Conservation (phyloP, 1,140 invertebrate genomes). For the Lethrus apterus region DNA sequence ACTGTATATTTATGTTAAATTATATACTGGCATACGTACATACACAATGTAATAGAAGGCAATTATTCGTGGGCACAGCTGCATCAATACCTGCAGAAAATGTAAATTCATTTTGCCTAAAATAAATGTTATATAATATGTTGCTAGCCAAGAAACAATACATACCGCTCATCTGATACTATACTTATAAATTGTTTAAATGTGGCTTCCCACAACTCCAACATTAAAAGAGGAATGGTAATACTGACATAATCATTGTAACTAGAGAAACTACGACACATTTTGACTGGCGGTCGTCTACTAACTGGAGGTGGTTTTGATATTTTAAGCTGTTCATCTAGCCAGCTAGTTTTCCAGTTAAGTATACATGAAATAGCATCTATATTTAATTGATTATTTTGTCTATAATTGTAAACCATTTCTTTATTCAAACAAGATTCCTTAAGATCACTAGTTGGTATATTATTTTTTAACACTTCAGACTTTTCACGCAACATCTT, state of each 20-base stretch:
- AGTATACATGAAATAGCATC: too few species aligned
- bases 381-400: too few species aligned
- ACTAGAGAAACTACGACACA: conserved; percentile 16
- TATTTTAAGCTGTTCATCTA: conserved; percentile 19
- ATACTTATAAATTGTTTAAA: conserved; percentile 14
- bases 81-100: conserved; percentile 7
- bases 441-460: too few species aligned
- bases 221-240: conserved; percentile 16
- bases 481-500: too few species aligned
- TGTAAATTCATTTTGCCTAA: conserved; percentile 2
- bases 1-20: conserved; percentile 15
- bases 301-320: conserved; percentile 20
- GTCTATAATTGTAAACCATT: too few species aligned
- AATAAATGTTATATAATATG: conserved; percentile 7
- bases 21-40: conserved; percentile 13
- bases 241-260: conserved; percentile 21
- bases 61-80: conserved; percentile 2
- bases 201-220: conserved; percentile 22
- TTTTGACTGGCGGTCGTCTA: conserved; percentile 6
- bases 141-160: not conserved
- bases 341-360: conserved; percentile 20
- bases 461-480: too few species aligned
- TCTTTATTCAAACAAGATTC: too few species aligned
- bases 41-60: conserved; percentile 13
- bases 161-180: conserved; percentile 6